Percentiles rank a stretch among this genome's conserved stretches.
phyloP scores from a whole-genome alignment of 2,797 vertebrate species.

The Epinephelus malabaricus region DNA sequence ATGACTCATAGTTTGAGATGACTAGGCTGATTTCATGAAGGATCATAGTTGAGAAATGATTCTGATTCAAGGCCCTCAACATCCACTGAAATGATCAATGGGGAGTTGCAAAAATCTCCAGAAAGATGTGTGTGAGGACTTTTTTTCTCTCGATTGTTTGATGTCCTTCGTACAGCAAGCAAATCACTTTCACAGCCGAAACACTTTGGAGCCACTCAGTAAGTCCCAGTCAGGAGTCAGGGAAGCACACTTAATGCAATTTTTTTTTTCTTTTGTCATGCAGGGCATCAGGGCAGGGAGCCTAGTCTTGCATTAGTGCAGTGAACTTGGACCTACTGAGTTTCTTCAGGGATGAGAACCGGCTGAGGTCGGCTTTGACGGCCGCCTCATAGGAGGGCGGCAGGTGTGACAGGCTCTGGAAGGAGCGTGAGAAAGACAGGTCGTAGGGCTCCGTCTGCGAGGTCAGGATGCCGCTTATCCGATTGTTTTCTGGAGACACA shows the following conservation, averaged over 20 bases:
- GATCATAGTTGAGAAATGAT: constrained; percentile 41
- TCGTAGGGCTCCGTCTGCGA: constrained; percentile 99
- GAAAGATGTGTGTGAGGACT: neutral
- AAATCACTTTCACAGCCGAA: constrained; percentile 34
- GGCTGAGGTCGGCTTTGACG: constrained; percentile 95
- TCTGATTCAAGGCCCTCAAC: constrained; percentile 24
- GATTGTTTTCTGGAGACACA: constrained; percentile 93
- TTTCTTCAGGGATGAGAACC: constrained; percentile 98
- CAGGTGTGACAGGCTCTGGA: constrained; percentile 98
- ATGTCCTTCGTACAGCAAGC: constrained; percentile 19
- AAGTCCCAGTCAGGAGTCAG: constrained; percentile 42
- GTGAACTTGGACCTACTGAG: constrained; percentile 93
- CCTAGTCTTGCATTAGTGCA: constrained; percentile 75
- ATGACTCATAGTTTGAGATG: constrained; percentile 51
- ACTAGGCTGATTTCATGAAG: constrained; percentile 47
- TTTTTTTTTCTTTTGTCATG: constrained; percentile 59
- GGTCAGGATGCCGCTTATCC: constrained; percentile 96
- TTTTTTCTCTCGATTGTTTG: neutral
- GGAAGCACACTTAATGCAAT: constrained; percentile 55
- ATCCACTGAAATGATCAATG: constrained; percentile 22
- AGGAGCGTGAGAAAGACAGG: constrained; percentile 98
- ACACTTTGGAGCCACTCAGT: constrained; percentile 21
- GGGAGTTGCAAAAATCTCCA: constrained; percentile 20
- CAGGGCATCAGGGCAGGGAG: constrained; percentile 63
- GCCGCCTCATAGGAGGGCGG: constrained; percentile 97